Percentiles rank a stretch among this genome's conserved stretches.
These are phyloP conservation scores for Phalacrocorax brasilianus DNA, from an alignment of 2,113 vertebrate genomes.

Conservation along the genomic window DNA sequence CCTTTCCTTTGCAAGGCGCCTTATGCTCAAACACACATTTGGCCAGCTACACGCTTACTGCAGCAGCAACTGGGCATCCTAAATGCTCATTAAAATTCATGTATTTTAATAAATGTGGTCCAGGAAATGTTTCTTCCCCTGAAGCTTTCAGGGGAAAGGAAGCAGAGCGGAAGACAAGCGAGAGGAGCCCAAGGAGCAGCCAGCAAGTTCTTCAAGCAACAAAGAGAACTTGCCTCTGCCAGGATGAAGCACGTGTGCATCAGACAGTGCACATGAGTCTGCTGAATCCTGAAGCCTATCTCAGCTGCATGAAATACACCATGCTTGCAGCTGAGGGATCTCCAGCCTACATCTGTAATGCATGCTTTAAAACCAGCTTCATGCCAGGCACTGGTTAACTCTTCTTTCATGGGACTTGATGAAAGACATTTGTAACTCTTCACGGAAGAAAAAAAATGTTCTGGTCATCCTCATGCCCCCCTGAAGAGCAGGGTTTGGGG, in stretches of 20 bases:
- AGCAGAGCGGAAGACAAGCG: background rate
- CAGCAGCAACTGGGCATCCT: background rate
- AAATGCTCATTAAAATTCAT: background rate
- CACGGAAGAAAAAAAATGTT: background rate
- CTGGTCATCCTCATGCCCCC: background rate
- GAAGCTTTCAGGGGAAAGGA: background rate
- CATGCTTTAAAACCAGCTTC: background rate
- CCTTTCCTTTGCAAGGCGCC: no score
- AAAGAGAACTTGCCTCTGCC: background rate
- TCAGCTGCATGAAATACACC: no score
- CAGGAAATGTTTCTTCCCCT: background rate
- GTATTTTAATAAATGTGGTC: background rate
- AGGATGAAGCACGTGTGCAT: fast-evolving
- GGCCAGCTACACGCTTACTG: background rate
- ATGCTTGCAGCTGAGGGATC: background rate
- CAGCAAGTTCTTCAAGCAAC: background rate
- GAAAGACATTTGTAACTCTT: background rate
- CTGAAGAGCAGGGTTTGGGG: background rate
- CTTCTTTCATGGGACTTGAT: background rate
- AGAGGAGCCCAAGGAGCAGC: background rate
- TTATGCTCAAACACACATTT: background rate
- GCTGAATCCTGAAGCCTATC: background rate
- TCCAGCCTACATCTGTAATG: fast-evolving
- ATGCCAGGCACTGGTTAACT: no score
- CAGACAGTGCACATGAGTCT: fast-evolving